These are phyloP conservation scores for Trichonephila inaurata DNA, from an alignment of 1,140 invertebrate species.

Conservation along the genomic window DNA sequence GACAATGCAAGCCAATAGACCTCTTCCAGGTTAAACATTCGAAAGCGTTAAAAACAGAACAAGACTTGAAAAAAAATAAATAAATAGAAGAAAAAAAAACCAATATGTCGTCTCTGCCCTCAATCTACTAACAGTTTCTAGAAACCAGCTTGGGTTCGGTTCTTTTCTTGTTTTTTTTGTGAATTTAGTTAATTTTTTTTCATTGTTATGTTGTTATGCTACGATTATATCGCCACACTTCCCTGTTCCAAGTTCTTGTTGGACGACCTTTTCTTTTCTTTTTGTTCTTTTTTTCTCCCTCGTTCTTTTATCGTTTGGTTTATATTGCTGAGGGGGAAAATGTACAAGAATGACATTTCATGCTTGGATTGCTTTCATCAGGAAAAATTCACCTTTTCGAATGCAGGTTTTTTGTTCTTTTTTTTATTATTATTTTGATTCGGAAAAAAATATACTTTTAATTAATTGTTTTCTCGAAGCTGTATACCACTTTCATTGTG, in stretches of 20 bases:
- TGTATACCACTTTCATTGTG: conserved; percentile 28
- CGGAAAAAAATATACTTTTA: neutral
- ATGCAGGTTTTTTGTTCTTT: neutral
- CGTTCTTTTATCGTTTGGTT: conserved; percentile 35
- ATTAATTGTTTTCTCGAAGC: conserved; percentile 3
- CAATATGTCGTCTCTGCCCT: conserved; percentile 24
- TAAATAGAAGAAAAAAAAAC: neutral
- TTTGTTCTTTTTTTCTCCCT: neutral
- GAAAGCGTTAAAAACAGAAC: conserved; percentile 50
- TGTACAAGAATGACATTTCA: conserved; percentile 35
- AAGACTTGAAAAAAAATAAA: neutral
- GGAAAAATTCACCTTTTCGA: conserved; percentile 34
- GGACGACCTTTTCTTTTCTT: conserved; percentile 14
- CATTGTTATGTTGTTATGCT: conserved; percentile 35
- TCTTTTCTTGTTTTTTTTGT: conserved; percentile 15
- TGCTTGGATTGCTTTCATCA: neutral
- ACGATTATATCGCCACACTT: conserved; percentile 27
- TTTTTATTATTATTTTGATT: neutral
- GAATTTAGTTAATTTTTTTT: conserved; percentile 16
- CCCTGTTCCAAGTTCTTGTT: conserved; percentile 52
- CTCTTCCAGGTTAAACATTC: conserved; percentile 21
- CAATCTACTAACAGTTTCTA: neutral
- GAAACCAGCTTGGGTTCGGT: neutral
- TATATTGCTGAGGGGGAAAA: neutral
- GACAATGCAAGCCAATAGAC: neutral